Percentiles rank a stretch among this genome's conserved stretches.
Conservation (phyloP, 2,888 invertebrate species). For the Uloborus plumipes region DNA sequence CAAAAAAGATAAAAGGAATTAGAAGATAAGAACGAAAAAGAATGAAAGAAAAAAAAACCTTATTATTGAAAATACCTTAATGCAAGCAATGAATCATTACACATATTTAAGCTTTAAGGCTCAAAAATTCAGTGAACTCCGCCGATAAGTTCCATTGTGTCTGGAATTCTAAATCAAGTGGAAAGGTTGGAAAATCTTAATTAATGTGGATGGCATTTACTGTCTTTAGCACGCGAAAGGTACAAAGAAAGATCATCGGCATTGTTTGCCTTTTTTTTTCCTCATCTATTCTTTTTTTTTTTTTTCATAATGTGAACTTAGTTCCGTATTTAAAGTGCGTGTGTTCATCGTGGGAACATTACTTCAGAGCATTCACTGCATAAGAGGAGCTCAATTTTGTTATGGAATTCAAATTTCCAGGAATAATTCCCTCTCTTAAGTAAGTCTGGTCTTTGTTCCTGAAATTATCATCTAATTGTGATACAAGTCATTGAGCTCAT, state of each 20-base stretch:
- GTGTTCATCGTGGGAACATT: no score
- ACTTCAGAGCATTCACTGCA: no score
- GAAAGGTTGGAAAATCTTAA: slow-evolving; percentile 9
- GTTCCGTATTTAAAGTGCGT: no score
- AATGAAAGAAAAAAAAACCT: not conserved
- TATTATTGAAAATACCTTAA: slow-evolving; percentile 6
- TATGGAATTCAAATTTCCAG: no score
- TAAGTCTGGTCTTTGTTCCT: no score
- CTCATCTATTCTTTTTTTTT: not conserved
- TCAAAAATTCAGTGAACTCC: slow-evolving; percentile 10
- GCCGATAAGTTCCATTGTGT: slow-evolving; percentile 16
- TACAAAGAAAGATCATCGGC: not conserved
- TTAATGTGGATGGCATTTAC: slow-evolving; percentile 19
- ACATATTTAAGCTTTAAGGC: slow-evolving; percentile 6
- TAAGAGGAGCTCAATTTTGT: no score
- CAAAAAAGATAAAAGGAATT: not conserved
- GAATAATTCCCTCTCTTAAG: no score
- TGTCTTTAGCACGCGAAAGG: slow-evolving; percentile 12
- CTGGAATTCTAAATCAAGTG: slow-evolving; percentile 5
- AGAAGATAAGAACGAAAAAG: slow-evolving; percentile 1
- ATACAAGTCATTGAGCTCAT: no score
- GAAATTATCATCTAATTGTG: no score
- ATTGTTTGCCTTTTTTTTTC: not conserved
- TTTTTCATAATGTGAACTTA: no score
- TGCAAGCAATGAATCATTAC: slow-evolving; percentile 14